These are phyloP conservation scores for Pipra filicauda DNA, from an alignment of 2,113 vertebrate species.

Conservation along the genomic window DNA sequence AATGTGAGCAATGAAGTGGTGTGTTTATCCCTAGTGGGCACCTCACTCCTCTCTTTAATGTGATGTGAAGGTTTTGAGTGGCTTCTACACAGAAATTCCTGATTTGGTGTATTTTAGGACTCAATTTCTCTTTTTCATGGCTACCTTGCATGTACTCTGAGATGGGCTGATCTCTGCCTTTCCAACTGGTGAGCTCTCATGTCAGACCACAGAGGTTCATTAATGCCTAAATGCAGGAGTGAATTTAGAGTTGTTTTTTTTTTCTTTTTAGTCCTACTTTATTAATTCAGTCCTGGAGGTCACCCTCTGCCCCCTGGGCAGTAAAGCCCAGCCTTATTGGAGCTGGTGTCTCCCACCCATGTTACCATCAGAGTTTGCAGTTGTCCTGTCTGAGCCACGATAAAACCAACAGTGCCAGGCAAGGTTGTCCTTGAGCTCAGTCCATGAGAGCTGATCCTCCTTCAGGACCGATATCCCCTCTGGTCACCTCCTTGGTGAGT, in stretches of 20 bases:
- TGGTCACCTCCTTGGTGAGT: background rate
- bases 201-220: background rate
- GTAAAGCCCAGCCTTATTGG: background rate
- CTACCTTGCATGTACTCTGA: background rate
- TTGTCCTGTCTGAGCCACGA: background rate
- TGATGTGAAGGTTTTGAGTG: background rate
- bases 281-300: background rate
- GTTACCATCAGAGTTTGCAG: background rate
- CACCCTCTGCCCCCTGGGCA: background rate
- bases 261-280: background rate
- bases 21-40: background rate
- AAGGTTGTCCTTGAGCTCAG: background rate
- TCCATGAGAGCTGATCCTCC: background rate
- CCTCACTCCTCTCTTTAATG: background rate
- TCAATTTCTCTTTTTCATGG: background rate
- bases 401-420: background rate
- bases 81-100: background rate
- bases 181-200: background rate
- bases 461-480: accelerated
- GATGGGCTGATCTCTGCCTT: background rate
- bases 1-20: background rate
- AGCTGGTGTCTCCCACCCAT: background rate
- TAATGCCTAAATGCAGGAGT: background rate
- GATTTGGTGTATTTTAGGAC: background rate
- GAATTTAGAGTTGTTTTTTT: background rate